Evolutionary conservation across 2,797 vertebrate species (phyloP).

Genomic region (Kryptolebias ocellatus): DNA sequence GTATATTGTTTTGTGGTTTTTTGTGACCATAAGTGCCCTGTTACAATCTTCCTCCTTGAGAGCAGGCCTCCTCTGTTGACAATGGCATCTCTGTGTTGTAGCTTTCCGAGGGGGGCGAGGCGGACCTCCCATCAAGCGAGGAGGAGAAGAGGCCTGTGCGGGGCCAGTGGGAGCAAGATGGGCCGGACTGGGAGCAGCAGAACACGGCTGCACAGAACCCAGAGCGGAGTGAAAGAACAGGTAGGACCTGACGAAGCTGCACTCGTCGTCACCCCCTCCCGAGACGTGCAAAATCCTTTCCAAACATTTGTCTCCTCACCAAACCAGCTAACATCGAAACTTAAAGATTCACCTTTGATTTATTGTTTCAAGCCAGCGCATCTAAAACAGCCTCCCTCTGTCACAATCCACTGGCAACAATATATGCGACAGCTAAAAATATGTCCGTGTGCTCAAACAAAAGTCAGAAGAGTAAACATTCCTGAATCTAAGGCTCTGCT

Average conservation of each 20-base stretch:
- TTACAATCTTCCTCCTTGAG: conserved; percentile 60
- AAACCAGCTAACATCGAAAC: conserved; percentile 62
- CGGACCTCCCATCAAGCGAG: conserved; percentile 66
- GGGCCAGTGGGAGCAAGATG: conserved; percentile 69
- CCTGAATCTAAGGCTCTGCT: conserved; percentile 2
- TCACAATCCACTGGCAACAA: conserved; percentile 6
- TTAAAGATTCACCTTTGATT: conserved; percentile 25
- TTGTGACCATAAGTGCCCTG: conserved; percentile 51
- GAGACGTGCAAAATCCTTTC: conserved; percentile 1
- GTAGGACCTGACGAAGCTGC: conserved; percentile 74
- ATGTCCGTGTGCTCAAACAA: not conserved
- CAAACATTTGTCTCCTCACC: conserved; percentile 23
- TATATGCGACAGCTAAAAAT: not conserved
- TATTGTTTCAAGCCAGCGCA: conserved; percentile 35
- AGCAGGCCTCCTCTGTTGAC: conserved; percentile 49
- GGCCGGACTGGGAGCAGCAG: conserved; percentile 74
- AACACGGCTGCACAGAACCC: conserved; percentile 51
- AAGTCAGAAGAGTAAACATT: not conserved
- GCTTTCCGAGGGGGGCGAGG: conserved; percentile 73
- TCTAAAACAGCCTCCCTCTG: conserved; percentile 13
- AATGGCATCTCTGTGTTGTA: conserved; percentile 73
- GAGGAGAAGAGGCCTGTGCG: conserved; percentile 68
- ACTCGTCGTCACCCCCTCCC: conserved; percentile 31
- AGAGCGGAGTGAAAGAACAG: conserved; percentile 72
- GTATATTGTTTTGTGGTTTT: conserved; percentile 64